Evolutionary conservation across 2,113 vertebrate genomes (phyloP), one percentile per base, ranked within the genome.

Genomic region (Xenotilapia caudafasciata): DNA sequence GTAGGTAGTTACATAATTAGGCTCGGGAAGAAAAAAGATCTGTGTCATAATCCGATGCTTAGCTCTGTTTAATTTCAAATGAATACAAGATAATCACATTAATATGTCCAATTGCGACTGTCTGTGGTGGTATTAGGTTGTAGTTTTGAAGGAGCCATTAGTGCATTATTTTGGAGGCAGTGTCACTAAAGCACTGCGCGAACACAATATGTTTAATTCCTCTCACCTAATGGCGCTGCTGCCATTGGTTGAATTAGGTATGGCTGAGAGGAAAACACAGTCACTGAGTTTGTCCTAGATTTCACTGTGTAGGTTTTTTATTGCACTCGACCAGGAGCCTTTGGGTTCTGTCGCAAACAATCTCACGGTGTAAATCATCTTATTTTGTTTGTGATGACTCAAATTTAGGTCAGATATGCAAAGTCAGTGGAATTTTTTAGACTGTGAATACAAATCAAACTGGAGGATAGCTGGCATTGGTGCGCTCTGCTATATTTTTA

Each of bases 271-370:
- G 93, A 93, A 89, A 55, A 86, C 85, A 91, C 85, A 91, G 86
- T 89, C 90, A 90, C 19, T 58, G 91, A 86, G 81, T 88, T 85
- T 94, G 93, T 80, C 93, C 93, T 93, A 96, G 90, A 95, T 95
- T 94, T 92, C 42, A 68, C 40, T 83, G 58, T 81, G 19, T 60
- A 45, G 79, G 86, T 89, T 95, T 89, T 80, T 89, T 83, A 83
- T 82, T 84, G 33, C 79, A 85, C 51, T 81, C 84, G 70, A 88
- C 70, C 51, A 65, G 90, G 65, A 94, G 87, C 84, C 93, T 89
- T 86, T 88, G 88, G 89, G 49, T 88, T 90, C 90, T 93, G 92
- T 93, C 93, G 90, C 80, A 60, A 91, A 83, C 79, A 80, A 73
- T 49, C 45, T 91, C 88, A 91, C 54, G 28, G 33, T 90, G 81